Evolutionary conservation across 2,888 invertebrate genomes (phyloP).

Genomic region (Cataglyphis livida): DNA sequence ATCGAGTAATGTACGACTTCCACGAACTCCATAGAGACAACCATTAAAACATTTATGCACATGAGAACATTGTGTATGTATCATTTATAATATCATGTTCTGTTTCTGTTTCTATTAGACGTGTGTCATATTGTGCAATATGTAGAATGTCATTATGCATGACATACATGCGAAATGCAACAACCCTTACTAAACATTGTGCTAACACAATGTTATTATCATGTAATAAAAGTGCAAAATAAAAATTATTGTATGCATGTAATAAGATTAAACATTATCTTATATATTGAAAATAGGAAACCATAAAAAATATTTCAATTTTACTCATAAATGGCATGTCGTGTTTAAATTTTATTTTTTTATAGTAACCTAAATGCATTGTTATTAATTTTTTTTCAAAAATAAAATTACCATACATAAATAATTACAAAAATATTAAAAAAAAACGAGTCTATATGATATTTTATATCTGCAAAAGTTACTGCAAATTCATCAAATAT

Average conservation of each 20-base stretch:
- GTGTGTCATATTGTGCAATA: slow-evolving; percentile 51
- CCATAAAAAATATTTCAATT: neutral
- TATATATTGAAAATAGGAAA: neutral
- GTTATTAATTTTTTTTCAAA: neutral
- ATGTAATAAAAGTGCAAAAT: neutral
- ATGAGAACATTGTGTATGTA: slow-evolving; percentile 38
- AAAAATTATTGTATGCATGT: slow-evolving; percentile 19
- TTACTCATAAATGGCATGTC: neutral
- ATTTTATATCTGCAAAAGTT: neutral
- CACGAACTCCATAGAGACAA: slow-evolving; percentile 21
- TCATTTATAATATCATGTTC: slow-evolving; percentile 45
- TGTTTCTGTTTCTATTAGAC: slow-evolving; percentile 51
- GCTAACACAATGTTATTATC: slow-evolving; percentile 15
- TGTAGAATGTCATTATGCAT: slow-evolving; percentile 39
- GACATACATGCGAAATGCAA: slow-evolving; percentile 27
- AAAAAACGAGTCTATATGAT: neutral
- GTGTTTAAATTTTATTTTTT: neutral
- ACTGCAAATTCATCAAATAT: neutral
- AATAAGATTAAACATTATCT: slow-evolving; percentile 31
- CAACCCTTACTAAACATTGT: neutral
- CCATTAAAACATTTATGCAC: slow-evolving; percentile 41
- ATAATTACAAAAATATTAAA: neutral
- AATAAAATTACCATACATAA: neutral
- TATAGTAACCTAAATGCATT: neutral
- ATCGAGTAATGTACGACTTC: slow-evolving; percentile 32